Base-by-base conservation (phyloP, 2,888 invertebrate genomes). In the Pyralis farinalis region DNA sequence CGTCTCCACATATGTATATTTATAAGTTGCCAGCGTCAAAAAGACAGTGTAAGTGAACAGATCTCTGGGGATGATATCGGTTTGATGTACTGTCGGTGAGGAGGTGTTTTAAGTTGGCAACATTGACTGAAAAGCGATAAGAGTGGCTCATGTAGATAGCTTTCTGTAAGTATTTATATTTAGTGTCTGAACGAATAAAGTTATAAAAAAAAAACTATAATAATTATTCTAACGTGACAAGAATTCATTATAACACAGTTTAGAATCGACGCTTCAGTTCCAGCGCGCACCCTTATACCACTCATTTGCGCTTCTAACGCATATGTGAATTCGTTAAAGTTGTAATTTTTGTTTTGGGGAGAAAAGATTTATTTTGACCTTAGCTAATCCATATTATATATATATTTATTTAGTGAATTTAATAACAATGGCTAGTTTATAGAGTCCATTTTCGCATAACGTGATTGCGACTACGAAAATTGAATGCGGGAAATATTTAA, bases 101-200 rank as follows among this genome's bases (percentile, higher is more conserved):
- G 40, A 31, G 49, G 36, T 41, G 36, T 44, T 47, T 46, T 41
- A 54, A 49, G 37, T 61, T 72, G 69, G 65, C 65, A 66, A 66
- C 63, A 67, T 57, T 46, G 59, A 53, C 54, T 62, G 49, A 63
- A 25, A 25, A 68, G 64, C 72, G 67, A 71, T 68, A 58, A 65
- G 71, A 72, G 75, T 75, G 83, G 85, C 86, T 87, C 88, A 78
- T 87, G 88, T 87, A 87, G 88, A 88, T 88, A 88, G 88, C 87
- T 87, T 86, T 76, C 84, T 86, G 83, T 86, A 82, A 86, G 84
- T 83, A 82, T 79, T 81, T 76, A 79, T 86, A 81, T 84, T 80
- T 87, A 86, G 85, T 81, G 75, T 85, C 77, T 66, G 78, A 78
- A 77, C 62, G 74, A 75, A 73, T 73, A 66, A 69, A 71, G 47